These are phyloP conservation scores for Empidonax alnorum DNA, from an alignment of 2,113 vertebrate genomes.

Conservation along the genomic window DNA sequence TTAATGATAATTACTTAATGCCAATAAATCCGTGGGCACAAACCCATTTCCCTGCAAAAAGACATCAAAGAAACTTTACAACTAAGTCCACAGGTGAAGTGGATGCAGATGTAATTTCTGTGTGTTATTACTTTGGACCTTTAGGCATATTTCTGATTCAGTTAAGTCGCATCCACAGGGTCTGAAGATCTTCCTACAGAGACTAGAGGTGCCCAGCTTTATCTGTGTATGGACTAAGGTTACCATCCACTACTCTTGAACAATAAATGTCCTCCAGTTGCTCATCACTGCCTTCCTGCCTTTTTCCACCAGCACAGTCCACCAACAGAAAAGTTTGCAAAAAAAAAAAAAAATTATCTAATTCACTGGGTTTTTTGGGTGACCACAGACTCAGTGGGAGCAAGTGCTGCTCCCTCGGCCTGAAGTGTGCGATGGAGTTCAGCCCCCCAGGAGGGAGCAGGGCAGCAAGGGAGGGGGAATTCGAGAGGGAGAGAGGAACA, in stretches of 20 bases:
- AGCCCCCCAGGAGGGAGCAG: background rate
- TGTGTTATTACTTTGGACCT: background rate
- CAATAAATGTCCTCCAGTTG: accelerated
- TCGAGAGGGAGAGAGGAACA: background rate
- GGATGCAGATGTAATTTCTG: background rate
- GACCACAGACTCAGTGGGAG: background rate
- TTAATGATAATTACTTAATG: background rate
- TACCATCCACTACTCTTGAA: background rate
- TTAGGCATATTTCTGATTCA: background rate
- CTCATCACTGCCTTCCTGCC: background rate
- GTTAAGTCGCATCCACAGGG: background rate
- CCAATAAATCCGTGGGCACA: background rate
- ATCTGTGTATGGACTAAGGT: background rate
- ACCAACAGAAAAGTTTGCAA: background rate
- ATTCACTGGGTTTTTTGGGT: background rate
- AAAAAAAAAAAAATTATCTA: background rate
- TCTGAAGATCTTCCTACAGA: background rate
- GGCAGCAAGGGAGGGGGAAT: background rate
- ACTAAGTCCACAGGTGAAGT: background rate
- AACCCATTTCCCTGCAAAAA: background rate
- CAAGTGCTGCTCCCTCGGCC: background rate
- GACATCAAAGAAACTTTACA: background rate
- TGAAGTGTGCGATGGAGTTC: accelerated
- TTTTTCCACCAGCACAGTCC: background rate
- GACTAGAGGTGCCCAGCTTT: background rate